phyloP scores from a whole-genome alignment of 2,113 vertebrate species.

The Marcusenius ussheri region DNA sequence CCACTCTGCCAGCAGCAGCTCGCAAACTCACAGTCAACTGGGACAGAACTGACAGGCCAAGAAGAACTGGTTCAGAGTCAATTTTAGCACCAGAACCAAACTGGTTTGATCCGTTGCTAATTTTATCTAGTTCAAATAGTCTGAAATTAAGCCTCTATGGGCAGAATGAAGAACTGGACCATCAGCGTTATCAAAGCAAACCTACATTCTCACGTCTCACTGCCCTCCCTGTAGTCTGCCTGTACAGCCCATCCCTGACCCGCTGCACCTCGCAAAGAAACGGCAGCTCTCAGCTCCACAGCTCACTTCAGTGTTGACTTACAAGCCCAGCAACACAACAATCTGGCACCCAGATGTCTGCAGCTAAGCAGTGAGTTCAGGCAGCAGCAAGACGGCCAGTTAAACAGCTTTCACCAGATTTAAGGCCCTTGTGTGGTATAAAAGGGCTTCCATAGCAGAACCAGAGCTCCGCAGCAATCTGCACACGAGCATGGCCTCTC shows the following conservation, averaged over 20 bases:
- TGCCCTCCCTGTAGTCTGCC: not conserved
- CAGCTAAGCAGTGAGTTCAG: not conserved
- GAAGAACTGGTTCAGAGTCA: slow-evolving; percentile 3
- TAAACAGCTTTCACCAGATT: not conserved
- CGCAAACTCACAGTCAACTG: not conserved
- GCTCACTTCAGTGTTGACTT: not conserved
- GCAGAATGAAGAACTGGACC: not conserved
- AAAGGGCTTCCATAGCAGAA: not conserved
- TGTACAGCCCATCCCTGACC: not conserved
- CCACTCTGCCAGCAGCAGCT: not conserved
- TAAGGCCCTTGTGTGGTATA: not conserved
- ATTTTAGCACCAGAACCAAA: not conserved
- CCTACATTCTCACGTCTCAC: not conserved
- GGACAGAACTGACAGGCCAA: not conserved
- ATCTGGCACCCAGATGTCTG: not conserved
- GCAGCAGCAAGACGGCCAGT: not conserved
- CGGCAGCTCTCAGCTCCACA: not conserved
- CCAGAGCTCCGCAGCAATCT: not conserved
- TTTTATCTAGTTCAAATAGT: not conserved
- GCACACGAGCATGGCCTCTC: not conserved
- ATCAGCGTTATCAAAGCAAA: not conserved
- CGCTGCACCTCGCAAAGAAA: not conserved
- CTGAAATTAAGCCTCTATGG: not conserved
- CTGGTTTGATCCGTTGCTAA: not conserved
- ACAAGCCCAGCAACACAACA: not conserved